These are phyloP conservation scores for Halichoeres trimaculatus DNA, from an alignment of 2,113 vertebrate genomes.

Conservation along the genomic window DNA sequence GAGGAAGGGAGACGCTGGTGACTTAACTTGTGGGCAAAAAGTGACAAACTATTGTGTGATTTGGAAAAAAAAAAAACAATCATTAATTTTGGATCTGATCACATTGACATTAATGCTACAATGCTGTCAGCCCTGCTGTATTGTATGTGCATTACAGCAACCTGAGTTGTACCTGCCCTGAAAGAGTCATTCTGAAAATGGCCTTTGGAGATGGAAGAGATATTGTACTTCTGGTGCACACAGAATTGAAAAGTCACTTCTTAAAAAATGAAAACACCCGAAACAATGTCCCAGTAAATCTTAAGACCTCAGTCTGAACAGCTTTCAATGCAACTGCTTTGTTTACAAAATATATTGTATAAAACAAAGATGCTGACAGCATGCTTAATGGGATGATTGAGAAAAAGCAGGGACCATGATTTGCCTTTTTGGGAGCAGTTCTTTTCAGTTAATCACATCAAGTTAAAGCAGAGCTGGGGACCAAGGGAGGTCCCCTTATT, in stretches of 20 bases:
- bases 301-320: neutral
- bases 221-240: neutral
- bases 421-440: neutral
- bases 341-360: neutral
- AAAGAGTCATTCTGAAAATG: neutral
- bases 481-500: neutral
- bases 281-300: neutral
- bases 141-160: neutral
- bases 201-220: neutral
- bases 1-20: no score
- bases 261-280: neutral
- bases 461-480: neutral
- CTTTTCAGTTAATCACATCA: slow-evolving; percentile 12
- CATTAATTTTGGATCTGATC: no score
- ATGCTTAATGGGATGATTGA: neutral
- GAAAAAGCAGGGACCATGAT: neutral
- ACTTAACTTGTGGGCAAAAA: no score
- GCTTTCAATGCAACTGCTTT: neutral
- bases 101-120: no score
- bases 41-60: no score
- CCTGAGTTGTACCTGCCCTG: neutral
- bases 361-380: neutral
- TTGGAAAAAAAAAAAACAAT: no score
- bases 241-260: neutral
- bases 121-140: no score